Conservation (phyloP, 2,888 invertebrate genomes). For the Apantesis nais region DNA sequence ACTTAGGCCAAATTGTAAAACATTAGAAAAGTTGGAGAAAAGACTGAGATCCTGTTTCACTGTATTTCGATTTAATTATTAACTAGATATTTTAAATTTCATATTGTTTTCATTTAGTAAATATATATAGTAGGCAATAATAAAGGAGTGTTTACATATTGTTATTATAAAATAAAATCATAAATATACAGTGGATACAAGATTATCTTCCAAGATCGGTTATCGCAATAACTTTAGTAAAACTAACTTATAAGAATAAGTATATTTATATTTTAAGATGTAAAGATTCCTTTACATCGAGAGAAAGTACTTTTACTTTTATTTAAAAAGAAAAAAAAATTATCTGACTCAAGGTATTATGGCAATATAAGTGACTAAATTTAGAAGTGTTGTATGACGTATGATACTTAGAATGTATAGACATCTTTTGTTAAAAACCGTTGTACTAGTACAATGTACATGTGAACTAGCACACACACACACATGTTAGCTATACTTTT, state of each 20-base stretch:
- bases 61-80: too few species aligned
- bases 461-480: conserved; percentile 12
- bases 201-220: too few species aligned
- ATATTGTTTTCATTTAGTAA: too few species aligned
- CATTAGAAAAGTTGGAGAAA: neutral
- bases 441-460: neutral
- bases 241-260: too few species aligned
- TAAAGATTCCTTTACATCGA: neutral
- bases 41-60: neutral
- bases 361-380: neutral
- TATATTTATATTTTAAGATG: too few species aligned
- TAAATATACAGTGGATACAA: too few species aligned
- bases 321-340: neutral
- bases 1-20: neutral
- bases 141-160: too few species aligned
- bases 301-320: neutral
- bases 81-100: too few species aligned
- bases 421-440: neutral
- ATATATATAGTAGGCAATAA: too few species aligned
- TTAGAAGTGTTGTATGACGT: neutral
- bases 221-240: too few species aligned
- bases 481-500: conserved; percentile 5
- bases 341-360: neutral
- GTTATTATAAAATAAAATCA: too few species aligned
- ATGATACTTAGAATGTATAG: neutral